These are phyloP conservation scores for Epicauta chinensis DNA, from an alignment of 1,140 invertebrate species.

Conservation along the genomic window DNA sequence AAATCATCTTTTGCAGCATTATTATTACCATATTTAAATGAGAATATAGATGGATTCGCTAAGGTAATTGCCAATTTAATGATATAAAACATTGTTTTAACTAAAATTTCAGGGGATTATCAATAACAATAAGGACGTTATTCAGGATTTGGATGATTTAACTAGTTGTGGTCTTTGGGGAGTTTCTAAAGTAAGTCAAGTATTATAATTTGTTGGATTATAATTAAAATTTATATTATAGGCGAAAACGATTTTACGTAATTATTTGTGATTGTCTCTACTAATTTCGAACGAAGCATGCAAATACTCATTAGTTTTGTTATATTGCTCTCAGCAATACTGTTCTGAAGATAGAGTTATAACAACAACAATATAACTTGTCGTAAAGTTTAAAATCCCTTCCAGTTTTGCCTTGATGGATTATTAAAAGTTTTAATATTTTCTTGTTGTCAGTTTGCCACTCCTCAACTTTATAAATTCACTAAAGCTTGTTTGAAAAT, in stretches of 20 bases:
- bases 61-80: constrained; percentile 5
- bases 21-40: constrained; percentile 7
- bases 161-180: not conserved
- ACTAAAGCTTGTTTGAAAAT: too few species aligned
- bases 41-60: constrained; percentile 1
- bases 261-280: too few species aligned
- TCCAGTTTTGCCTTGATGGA: constrained; percentile 1
- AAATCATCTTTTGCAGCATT: constrained; percentile 6
- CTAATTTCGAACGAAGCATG: too few species aligned
- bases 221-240: too few species aligned
- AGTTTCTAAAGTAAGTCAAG: not conserved
- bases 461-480: too few species aligned
- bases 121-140: not conserved
- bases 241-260: too few species aligned
- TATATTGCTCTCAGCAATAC: constrained; percentile 6
- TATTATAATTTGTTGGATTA: too few species aligned
- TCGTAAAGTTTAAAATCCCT: constrained; percentile 2
- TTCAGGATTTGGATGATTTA: not conserved
- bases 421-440: constrained; percentile 16
- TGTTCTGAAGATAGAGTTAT: not conserved
- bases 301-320: too few species aligned
- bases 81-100: not conserved
- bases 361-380: constrained; percentile 9
- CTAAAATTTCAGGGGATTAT: not conserved
- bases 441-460: not conserved